Conservation (phyloP, 2,888 invertebrate species). For the Teinopalpus imperialis region DNA sequence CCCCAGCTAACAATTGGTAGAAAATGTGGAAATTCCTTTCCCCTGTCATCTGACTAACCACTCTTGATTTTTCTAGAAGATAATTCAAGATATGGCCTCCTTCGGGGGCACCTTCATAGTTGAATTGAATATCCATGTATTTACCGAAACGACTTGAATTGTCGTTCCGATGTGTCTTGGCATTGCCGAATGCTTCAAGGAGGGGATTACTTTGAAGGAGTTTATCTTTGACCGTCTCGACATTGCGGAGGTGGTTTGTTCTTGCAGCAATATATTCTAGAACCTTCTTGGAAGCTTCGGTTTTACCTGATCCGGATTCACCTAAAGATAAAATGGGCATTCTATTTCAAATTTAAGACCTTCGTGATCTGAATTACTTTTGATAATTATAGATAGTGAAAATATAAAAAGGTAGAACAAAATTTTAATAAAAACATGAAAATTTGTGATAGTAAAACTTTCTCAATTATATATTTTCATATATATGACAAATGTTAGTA, state of each 20-base stretch:
- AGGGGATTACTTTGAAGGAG: constrained; percentile 92
- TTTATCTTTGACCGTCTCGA: constrained; percentile 94
- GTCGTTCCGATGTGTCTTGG: constrained; percentile 94
- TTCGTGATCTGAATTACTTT: no score
- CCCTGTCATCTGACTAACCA: constrained; percentile 90
- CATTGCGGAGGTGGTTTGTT: constrained; percentile 87
- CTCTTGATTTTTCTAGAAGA: constrained; percentile 93
- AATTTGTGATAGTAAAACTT: no score
- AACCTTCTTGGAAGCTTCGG: constrained; percentile 96
- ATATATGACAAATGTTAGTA: no score
- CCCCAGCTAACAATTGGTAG: constrained; percentile 92
- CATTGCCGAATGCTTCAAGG: constrained; percentile 95
- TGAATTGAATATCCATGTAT: constrained; percentile 96
- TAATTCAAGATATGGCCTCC: constrained; percentile 96
- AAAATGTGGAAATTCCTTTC: constrained; percentile 97
- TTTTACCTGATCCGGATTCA: constrained; percentile 96
- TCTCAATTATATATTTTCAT: no score
- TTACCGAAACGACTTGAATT: constrained; percentile 97
- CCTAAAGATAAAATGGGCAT: constrained; percentile 76
- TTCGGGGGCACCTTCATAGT: constrained; percentile 90
- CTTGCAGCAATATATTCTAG: constrained; percentile 94
- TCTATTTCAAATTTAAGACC: no score
- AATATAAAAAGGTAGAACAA: no score
- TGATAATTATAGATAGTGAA: no score
- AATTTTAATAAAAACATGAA: no score